Evolutionary conservation across 1,140 invertebrate species (phyloP).

Genomic region (Drosophila ogumai): DNA sequence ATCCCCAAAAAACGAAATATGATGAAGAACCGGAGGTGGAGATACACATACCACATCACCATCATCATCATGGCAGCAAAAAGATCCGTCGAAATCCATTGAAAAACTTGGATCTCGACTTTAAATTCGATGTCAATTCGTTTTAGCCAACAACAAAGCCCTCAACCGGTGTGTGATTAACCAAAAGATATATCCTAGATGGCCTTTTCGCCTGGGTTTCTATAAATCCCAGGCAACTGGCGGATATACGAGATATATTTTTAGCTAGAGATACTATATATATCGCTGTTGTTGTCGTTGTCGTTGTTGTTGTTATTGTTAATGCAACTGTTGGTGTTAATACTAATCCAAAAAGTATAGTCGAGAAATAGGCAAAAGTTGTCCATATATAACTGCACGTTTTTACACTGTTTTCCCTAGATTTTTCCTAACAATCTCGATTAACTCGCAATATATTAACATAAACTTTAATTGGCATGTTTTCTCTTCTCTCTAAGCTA

Average conservation of each 20-base stretch:
- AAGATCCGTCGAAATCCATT: conserved; percentile 82
- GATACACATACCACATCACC: conserved; percentile 82
- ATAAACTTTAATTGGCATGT: conserved; percentile 63
- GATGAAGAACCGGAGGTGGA: conserved; percentile 79
- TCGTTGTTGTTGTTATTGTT: conserved; percentile 8
- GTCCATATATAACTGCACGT: conserved; percentile 54
- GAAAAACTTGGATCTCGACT: conserved; percentile 84
- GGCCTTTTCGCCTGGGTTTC: conserved; percentile 17
- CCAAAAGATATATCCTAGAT: conserved; percentile 16
- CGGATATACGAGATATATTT: conserved; percentile 24
- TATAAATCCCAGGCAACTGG: conserved; percentile 26
- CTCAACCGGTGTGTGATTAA: conserved; percentile 68
- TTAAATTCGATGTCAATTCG: conserved; percentile 85
- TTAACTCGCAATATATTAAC: conserved; percentile 6
- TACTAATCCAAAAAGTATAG: conserved; percentile 42
- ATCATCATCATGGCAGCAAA: conserved; percentile 84
- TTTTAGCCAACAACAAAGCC: conserved; percentile 77
- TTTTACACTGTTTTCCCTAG: conserved; percentile 20
- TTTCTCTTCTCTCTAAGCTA: conserved; percentile 37
- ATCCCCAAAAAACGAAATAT: conserved; percentile 19
- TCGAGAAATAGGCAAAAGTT: conserved; percentile 13
- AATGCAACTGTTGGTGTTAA: conserved; percentile 38
- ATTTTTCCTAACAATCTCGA: conserved; percentile 9
- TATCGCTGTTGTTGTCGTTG: conserved; percentile 34
- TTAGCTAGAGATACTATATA: conserved; percentile 40